A percentile compares a stretch with the other conserved stretches of the same genome.
phyloP scores from a whole-genome alignment of 2,113 vertebrate species.

The Tapirus terrestris region DNA sequence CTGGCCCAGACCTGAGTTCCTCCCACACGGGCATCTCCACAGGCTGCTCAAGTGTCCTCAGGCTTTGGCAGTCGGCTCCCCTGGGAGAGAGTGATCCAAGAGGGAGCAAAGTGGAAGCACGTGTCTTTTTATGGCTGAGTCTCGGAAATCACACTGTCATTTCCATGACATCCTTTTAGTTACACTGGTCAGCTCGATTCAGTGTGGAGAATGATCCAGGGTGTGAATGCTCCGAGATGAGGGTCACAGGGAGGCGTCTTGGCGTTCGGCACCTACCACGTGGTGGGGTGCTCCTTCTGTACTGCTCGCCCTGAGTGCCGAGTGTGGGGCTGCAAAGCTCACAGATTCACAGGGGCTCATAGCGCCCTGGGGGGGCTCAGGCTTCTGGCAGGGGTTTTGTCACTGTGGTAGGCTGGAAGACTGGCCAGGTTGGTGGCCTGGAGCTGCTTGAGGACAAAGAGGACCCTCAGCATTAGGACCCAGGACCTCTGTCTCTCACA shows the following conservation, averaged over 20 bases:
- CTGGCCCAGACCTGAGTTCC: not conserved
- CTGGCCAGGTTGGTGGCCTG: not conserved
- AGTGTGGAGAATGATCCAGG: not conserved
- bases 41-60: not conserved
- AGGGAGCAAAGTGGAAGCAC: not conserved
- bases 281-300: not conserved
- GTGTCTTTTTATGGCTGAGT: not conserved
- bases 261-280: not conserved
- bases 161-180: rapidly evolving
- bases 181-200: not conserved
- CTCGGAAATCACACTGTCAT: not conserved
- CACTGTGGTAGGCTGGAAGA: not conserved
- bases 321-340: not conserved
- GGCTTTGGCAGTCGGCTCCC: not conserved
- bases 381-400: not conserved
- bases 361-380: not conserved
- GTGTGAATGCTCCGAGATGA: not conserved
- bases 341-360: not conserved
- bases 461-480: not conserved
- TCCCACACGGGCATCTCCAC: not conserved
- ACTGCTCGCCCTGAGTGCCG: not conserved
- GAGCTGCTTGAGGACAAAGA: not conserved
- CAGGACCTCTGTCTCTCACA: not conserved
- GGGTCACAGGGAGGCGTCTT: not conserved
- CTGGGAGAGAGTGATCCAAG: not conserved